Base-by-base conservation (phyloP, 2,797 vertebrate genomes). In the Cephalopachus bancanus region DNA sequence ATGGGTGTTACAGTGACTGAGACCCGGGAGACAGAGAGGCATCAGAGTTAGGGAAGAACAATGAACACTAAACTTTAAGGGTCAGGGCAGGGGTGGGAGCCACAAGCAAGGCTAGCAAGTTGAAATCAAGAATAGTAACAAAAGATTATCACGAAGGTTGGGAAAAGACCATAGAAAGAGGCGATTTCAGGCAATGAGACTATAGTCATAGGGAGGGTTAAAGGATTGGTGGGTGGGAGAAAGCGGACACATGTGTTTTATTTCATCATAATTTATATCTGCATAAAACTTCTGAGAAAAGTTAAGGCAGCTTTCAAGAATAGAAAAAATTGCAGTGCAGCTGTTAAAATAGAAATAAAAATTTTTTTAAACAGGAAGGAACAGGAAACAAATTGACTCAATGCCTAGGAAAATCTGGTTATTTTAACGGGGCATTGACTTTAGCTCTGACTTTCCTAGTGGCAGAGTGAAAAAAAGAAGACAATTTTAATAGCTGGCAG, bases 281-380 rank as follows among this genome's bases (percentile, higher is more conserved):
- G 67, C 71, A 75, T 91, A 83, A 94, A 93, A 44, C 79, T 84
- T 30, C 62, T 44, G 44, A 76, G 64, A 49, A 81, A 69, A 78
- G 62, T 67, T 81, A 95, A 81, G 26, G 49, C 85, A 44, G 33
- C 37, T 62, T 75, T 92, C 72, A 83, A 95, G 89, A 91, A 83
- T 60, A 94, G 57, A 93, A 92, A 90, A 44, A 90, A 95, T 55
- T 49, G 62, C 11, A 81, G 7, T 26, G 16, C 93, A 85, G 79
- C 92, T 94, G 89, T 91, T 86, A 78, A 94, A 92, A 94, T 33
- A 92, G 69, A 93, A 84, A 57, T 26, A 62, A 83, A 81, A 88
- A 55, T 22, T 55, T 65, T 10, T 57, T 37, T 28, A 83, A 71
- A 94, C 10, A 74, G 75, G 28, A 67, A 72, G 72, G 55, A 94